Evolutionary conservation across 2,113 vertebrate species (phyloP), one percentile per base, ranked within the genome.

Genomic region (Microtus ochrogaster): DNA sequence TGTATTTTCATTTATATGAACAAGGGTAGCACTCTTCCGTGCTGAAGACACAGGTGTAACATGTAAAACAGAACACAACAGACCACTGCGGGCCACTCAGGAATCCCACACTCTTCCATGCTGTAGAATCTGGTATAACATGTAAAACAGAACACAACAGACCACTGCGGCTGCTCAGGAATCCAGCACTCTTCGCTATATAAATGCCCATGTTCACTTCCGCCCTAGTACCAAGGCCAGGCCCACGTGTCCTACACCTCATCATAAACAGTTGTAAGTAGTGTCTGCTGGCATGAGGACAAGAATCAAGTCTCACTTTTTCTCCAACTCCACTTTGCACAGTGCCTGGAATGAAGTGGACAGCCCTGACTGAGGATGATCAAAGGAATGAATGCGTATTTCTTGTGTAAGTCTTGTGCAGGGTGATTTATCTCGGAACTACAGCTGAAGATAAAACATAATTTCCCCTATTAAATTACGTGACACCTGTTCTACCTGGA

Each of bases 111-210:
- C 2, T 85, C 90, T 81, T 63, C 90, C 41, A 3, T 58, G n/a
- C 49, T 91, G 79, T 9, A 86, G 94, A 76, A 39, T 92, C 4
- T 66, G 74, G 81, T 77, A 13, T 39, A 86, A 93, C 4, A 55
- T 39, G 84, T 19, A 28, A 65, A 89, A 78, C 73, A 44, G 44
- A 66, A 89, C 47, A 91, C 65, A 91, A 83, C 33, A 84, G 72
- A 66, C 33, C 58, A 26, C 76, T 74, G 63, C 9, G 79, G 70
- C 79, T 66, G 47, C 89, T 97, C 55, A 92, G 79, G 92, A 92
- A 79, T 92, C 79, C 76, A 70, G n/a, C 30, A 88, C 2, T 85
- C 90, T 81, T 63, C 90, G 47, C 76, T 65, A 85, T 49, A 68
- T 39, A 81, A 92, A 91, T 4, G 58, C 17, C 61, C 76, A 74